Conservation (phyloP, 2,797 vertebrate species). For the Phrynocephalus vlangalii region DNA sequence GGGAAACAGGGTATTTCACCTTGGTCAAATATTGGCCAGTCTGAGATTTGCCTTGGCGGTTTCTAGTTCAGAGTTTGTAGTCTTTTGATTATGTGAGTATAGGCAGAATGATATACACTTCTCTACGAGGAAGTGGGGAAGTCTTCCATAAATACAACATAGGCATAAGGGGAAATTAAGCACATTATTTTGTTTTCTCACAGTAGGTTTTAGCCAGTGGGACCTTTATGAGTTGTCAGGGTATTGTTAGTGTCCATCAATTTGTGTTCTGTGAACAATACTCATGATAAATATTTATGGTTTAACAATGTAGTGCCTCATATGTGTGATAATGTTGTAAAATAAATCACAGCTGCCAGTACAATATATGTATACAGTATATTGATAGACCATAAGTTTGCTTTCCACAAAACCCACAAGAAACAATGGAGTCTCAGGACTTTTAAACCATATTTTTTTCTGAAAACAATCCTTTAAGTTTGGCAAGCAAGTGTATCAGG, state of each 20-base stretch:
- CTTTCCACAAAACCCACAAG: not conserved
- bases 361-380: not conserved
- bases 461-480: not conserved
- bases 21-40: not conserved
- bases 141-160: constrained; percentile 5
- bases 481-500: not conserved
- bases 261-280: constrained; percentile 1
- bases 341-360: not conserved
- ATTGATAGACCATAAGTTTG: not conserved
- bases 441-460: not conserved
- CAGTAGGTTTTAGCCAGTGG: not conserved
- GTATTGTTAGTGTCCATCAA: not conserved
- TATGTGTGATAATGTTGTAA: not conserved
- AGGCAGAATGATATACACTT: not conserved
- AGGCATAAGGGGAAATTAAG: not conserved
- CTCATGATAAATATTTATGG: not conserved
- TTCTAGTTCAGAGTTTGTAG: not conserved
- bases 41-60: not conserved
- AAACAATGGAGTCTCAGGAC: not conserved
- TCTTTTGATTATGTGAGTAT: not conserved
- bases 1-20: too few species aligned
- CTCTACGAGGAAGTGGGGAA: not conserved
- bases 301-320: not conserved
- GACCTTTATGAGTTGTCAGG: not conserved
- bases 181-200: not conserved